phyloP scores from a whole-genome alignment of 2,797 vertebrate species.

The Mus minutoides region DNA sequence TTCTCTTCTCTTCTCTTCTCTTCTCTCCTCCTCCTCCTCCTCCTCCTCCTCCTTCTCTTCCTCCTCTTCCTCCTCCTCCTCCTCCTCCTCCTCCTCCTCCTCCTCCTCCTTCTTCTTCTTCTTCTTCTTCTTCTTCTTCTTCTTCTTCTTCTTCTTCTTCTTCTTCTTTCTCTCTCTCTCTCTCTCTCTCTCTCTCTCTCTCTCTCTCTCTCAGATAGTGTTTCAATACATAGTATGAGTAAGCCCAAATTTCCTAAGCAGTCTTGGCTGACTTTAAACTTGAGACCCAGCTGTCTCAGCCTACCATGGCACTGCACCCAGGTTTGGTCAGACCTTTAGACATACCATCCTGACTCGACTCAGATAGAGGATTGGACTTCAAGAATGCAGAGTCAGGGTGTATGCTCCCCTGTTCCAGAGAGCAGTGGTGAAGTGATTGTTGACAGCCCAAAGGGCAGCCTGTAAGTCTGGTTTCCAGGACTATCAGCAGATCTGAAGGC shows the following conservation, averaged over 20 bases:
- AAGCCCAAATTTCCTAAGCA: not conserved
- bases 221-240: not conserved
- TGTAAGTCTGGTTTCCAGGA: constrained; percentile 3
- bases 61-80: too few species aligned
- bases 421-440: not conserved
- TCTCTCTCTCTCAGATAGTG: not conserved
- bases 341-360: not conserved
- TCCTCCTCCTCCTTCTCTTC: too few species aligned
- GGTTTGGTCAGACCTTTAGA: not conserved
- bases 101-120: too few species aligned
- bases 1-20: not conserved
- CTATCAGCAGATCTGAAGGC: constrained; percentile 56
- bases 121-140: too few species aligned
- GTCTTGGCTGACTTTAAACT: not conserved
- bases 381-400: not conserved
- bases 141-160: too few species aligned
- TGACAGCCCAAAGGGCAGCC: constrained; percentile 55
- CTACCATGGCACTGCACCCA: not conserved
- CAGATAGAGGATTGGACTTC: not conserved
- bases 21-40: not conserved
- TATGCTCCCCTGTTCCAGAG: not conserved
- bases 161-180: too few species aligned
- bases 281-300: not conserved
- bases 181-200: not conserved
- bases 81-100: too few species aligned